phyloP scores from a whole-genome alignment of 2,113 vertebrate species.

The Nansenia antarctica region DNA sequence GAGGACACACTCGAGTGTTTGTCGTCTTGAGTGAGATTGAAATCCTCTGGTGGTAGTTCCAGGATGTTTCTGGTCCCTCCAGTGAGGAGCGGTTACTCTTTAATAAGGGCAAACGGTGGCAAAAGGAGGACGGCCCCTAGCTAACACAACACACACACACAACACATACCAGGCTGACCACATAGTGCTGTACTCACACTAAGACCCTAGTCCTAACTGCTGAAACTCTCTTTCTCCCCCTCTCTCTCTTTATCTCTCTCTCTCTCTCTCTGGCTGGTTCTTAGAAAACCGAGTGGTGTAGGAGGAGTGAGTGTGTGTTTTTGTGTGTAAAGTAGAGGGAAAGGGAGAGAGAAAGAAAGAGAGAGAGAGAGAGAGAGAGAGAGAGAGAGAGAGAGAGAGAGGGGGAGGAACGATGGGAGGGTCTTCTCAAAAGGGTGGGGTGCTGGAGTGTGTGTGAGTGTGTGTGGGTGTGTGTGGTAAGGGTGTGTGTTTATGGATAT shows the following conservation, averaged over 20 bases:
- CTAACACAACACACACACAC: background rate
- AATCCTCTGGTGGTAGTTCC: background rate
- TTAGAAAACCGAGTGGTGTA: background rate
- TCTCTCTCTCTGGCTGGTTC: background rate
- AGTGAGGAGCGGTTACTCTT: background rate
- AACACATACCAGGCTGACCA: background rate
- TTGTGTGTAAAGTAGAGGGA: slow-evolving; percentile 13
- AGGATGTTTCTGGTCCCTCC: background rate
- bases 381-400: too few relatives aligned
- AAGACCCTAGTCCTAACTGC: background rate
- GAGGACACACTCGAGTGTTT: background rate
- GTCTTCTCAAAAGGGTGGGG: too few relatives aligned
- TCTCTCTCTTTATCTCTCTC: background rate
- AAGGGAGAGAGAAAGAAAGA: slow-evolving; percentile 4
- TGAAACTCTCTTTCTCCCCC: background rate
- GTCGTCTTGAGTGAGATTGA: background rate
- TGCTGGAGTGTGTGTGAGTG: slow-evolving; percentile 7
- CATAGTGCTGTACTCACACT: background rate
- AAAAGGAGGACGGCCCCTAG: background rate
- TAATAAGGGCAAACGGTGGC: background rate
- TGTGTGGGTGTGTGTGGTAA: background rate
- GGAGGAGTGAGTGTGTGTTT: slow-evolving; percentile 2
- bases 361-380: too few relatives aligned
- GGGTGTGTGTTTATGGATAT: background rate
- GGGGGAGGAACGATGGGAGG: too few relatives aligned